Base-by-base conservation (phyloP, 2,797 vertebrate genomes). In the Rhinogobio ventralis region DNA sequence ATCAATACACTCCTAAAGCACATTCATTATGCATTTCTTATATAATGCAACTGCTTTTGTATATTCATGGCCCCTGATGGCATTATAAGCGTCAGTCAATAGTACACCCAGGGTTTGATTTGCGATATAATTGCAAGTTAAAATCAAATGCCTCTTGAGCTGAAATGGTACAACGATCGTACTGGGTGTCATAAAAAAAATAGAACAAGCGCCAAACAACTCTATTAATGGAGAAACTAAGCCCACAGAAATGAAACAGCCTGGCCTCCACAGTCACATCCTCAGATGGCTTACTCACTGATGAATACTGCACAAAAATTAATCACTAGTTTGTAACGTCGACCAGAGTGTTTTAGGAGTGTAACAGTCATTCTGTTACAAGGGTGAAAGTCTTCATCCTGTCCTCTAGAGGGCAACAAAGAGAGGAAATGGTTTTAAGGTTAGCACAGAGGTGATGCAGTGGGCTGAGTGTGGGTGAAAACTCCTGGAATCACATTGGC, bases 21-120 rank as follows among this genome's bases (percentile, higher is more conserved):
- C 62, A 66, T 64, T 85, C 71, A 83, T 86, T 86, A 75, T 83
- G 60, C 39, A 83, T 77, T 83, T 45, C 66, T 83, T 77, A 60
- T 39, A 68, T 76, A 46, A 64, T 53, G 46, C 66, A 36, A 72
- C n/a, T 0, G 10, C 45, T 69, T 86, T 74, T 62, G 69, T 81
- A 69, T 60, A 51, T 81, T 68, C 45, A 80, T 66, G 81, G 66
- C 39, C 36, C 49, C 46, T 14, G 25, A 60, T 88, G 66, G 77
- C 55, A 57, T 77, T 67, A 39, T 68, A 45, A 72, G 39, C 57
- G 53, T 84, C 60, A 66, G 71, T 83, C 64, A 45, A 84, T 84
- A 46, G 15, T 62, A 20, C 1, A 6, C 75, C 39, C 30, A 71
- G 23, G 75, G 23, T 62, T 60, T 77, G 81, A 67, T 83, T 45